phyloP scores from a whole-genome alignment of 2,888 invertebrate genomes.

The Emesis furor region DNA sequence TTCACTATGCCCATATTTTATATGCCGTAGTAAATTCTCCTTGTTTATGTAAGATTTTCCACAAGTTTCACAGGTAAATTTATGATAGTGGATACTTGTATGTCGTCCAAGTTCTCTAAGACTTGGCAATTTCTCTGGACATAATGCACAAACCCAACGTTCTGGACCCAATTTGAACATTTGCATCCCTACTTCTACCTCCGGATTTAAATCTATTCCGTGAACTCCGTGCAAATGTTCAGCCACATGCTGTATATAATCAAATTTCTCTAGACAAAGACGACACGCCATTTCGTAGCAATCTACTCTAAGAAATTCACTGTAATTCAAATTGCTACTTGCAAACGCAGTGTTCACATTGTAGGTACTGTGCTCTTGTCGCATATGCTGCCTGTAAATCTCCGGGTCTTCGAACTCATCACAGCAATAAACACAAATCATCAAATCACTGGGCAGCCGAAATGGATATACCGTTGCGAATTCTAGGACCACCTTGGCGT shows the following conservation, averaged over 20 bases:
- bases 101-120: conserved; percentile 82
- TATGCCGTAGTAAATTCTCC: conserved; percentile 78
- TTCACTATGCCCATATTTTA: conserved; percentile 73
- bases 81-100: conserved; percentile 81
- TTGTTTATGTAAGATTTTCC: conserved; percentile 82
- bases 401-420: conserved; percentile 78
- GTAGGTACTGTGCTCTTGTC: conserved; percentile 76
- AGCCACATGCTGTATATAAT: conserved; percentile 72
- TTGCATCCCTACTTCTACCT: conserved; percentile 81
- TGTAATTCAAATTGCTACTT: conserved; percentile 66
- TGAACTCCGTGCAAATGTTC: conserved; percentile 79
- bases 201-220: conserved; percentile 76
- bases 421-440: conserved; percentile 83
- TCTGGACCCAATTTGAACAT: conserved; percentile 80
- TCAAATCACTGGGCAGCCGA: conserved; percentile 80
- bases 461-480: conserved; percentile 83
- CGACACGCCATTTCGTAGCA: conserved; percentile 81
- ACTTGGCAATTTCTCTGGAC: conserved; percentile 78
- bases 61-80: conserved; percentile 83
- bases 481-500: conserved; percentile 82
- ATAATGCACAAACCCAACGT: conserved; percentile 81
- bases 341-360: conserved; percentile 78
- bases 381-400: conserved; percentile 81
- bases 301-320: conserved; percentile 77
- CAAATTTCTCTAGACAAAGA: conserved; percentile 77